A percentile compares a stretch with the other conserved stretches of the same genome.
Evolutionary conservation across 2,113 vertebrate species (phyloP).

Genomic region (Antigone vipio): DNA sequence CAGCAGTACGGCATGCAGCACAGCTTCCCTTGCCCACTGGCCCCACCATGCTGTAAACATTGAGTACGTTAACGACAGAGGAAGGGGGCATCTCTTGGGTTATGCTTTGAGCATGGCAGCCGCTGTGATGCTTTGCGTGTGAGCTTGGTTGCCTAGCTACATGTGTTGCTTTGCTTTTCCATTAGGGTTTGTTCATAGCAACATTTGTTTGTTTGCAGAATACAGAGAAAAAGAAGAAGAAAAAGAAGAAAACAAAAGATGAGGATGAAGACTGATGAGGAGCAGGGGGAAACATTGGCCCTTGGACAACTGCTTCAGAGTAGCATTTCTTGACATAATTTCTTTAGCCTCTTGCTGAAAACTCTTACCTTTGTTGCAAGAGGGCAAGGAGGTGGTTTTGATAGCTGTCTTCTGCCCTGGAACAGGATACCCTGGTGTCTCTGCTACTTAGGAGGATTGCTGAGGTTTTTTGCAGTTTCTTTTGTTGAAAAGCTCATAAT

Average conservation of each 20-base stretch:
- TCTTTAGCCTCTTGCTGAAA: not conserved
- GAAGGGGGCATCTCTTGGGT: not conserved
- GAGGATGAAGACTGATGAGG: constrained; percentile 56
- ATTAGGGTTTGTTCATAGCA: not conserved
- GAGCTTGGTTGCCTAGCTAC: not conserved
- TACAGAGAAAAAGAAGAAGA: constrained; percentile 89
- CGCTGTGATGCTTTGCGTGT: not conserved
- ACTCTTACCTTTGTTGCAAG: not conserved
- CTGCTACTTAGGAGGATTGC: not conserved
- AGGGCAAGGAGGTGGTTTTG: not conserved
- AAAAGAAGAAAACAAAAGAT: constrained; percentile 77
- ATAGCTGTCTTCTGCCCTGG: not conserved
- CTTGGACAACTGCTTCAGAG: not conserved
- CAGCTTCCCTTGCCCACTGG: not conserved
- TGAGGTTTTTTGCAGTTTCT: not conserved
- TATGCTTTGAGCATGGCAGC: not conserved
- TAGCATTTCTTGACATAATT: not conserved
- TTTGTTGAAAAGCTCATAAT: not conserved
- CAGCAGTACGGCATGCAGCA: not conserved
- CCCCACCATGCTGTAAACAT: not conserved
- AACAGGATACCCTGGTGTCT: not conserved
- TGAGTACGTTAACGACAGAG: fast-evolving
- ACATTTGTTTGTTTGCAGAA: constrained; percentile 70
- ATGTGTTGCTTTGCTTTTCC: not conserved
- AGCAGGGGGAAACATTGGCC: not conserved